A percentile compares a stretch with the other conserved stretches of the same genome.
Conservation (phyloP, 2,888 invertebrate genomes). For the Steinernema hermaphroditum region DNA sequence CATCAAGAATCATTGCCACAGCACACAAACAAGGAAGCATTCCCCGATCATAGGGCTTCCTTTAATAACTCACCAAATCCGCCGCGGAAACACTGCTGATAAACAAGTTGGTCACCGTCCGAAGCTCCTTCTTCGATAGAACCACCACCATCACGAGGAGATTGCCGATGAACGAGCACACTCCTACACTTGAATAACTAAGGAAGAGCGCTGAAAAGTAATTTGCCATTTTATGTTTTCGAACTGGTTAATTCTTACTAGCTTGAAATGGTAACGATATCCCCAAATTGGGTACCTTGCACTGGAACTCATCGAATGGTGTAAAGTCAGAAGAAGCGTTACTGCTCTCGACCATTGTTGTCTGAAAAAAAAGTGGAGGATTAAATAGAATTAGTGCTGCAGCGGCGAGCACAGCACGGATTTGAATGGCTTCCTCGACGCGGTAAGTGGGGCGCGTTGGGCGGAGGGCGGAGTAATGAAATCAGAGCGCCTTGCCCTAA, state of each 20-base stretch:
- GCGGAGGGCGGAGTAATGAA: constrained; percentile 5
- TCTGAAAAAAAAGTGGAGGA: not conserved
- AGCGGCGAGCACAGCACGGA: not conserved
- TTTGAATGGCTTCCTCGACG: too few species aligned
- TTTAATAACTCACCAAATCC: constrained; percentile 45
- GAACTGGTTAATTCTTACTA: constrained; percentile 3
- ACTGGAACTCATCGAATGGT: not conserved
- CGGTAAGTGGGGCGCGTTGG: not conserved
- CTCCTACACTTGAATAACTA: constrained; percentile 46
- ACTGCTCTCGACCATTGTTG: not conserved
- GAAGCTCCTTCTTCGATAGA: constrained; percentile 44
- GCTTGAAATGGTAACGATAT: not conserved
- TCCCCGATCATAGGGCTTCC: too few species aligned
- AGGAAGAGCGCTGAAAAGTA: constrained; percentile 43
- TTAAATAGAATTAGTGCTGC: not conserved
- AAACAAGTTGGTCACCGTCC: constrained; percentile 56
- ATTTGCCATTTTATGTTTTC: not conserved
- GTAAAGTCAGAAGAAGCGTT: not conserved
- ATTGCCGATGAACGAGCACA: constrained; percentile 48
- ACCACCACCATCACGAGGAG: constrained; percentile 46
- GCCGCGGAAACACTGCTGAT: constrained; percentile 52
- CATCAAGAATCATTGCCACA: too few species aligned
- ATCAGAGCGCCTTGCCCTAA: not conserved
- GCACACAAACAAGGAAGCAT: too few species aligned
- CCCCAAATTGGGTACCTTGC: not conserved